Base-by-base conservation (phyloP, 1,140 invertebrate species). In the Anastatus disparis region DNA sequence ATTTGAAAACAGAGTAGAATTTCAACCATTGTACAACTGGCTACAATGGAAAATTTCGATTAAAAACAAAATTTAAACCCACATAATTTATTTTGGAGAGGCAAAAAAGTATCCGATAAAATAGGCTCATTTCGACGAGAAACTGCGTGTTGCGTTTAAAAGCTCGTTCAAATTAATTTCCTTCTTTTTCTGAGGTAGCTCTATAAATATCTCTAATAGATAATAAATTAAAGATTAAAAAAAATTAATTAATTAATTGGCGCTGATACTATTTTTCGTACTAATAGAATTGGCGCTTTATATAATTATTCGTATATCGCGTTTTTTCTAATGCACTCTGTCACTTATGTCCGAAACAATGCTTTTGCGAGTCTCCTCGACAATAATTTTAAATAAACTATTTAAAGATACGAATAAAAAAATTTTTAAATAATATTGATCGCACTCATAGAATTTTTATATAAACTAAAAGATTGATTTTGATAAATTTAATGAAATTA, bases 251-350 rank as follows among this genome's bases (percentile, higher is more conserved):
- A n/a, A n/a, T n/a, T n/a, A n/a, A n/a, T n/a, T 74, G 70, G 82
- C 79, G 79, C 80, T 80, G 78, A 78, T 83, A 82, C 79, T 83
- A 82, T 76, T n/a, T n/a, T n/a, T 77, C 74, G 74, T 74, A 76
- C 4, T n/a, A 64, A 65, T 82, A 79, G 75, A 71, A 78, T 74
- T 79, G 79, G 80, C 79, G 81, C 82, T 84, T 84, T 84, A 81
- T 76, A 83, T 81, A 77, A 84, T 83, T 81, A 77, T 85, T 83
- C 81, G 76, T 83, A 82, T 78, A 81, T 81, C 76, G 76, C 75
- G 75, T 78, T 79, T 79, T 82, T 78, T 83, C 76, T 82, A 84
- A 78, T 59, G 26, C 35, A 29, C 17, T 62, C 74, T 76, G 75
- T 82, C 80, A 76, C 76, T 79, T 76, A 10, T 77, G 73, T 75